Base-by-base conservation (phyloP, 2,888 invertebrate species). In the Dioctria rufipes region DNA sequence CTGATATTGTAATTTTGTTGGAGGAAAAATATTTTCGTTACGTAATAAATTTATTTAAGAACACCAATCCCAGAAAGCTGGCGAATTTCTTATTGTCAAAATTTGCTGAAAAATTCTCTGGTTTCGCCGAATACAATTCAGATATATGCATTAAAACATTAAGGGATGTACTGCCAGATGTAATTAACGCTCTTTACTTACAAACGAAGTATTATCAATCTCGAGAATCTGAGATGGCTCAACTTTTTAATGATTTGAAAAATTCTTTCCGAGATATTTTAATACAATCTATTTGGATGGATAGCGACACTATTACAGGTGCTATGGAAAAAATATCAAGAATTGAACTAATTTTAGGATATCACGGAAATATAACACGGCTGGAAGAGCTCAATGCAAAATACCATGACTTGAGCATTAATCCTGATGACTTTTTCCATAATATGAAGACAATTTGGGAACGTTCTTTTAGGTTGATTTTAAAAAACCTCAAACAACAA, bases 21-120 rank as follows among this genome's bases (percentile, higher is more conserved):
- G 9, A 43, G n/a, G 46, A 67, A 13, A 9, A 46, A 13, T 13
- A 43, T 4, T 25, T 67, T 42, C 13, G 3, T 42, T 9, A 66
- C 25, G 25, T 58, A 11, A 11, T 54, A 13, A 2, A 54, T 9
- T 9, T 11, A 3, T 25, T 78, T 6, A 8, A 54, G 11, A 46
- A 66, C 9, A 43, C 58, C 25, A 25, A 78, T 25, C 42, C 3
- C n/a, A 42, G 42, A 37, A 13, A 42, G 9, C 6, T 78, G n/a
- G 66, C 66, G 9, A 66, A 78, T 58, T 67, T 66, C 66, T 63
- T 78, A 51, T n/a, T 54, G 40, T 58, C 66, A 42, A 66, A 43
- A 66, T 66, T 78, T 39, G 9, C 42, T 11, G 9, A 78, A n/a
- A 9, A 67, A 13, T 43, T 54, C 9, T 54, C 51, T 54, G 13